These are phyloP conservation scores for Toxotes jaculatrix DNA, from an alignment of 2,113 vertebrate species.

Conservation along the genomic window DNA sequence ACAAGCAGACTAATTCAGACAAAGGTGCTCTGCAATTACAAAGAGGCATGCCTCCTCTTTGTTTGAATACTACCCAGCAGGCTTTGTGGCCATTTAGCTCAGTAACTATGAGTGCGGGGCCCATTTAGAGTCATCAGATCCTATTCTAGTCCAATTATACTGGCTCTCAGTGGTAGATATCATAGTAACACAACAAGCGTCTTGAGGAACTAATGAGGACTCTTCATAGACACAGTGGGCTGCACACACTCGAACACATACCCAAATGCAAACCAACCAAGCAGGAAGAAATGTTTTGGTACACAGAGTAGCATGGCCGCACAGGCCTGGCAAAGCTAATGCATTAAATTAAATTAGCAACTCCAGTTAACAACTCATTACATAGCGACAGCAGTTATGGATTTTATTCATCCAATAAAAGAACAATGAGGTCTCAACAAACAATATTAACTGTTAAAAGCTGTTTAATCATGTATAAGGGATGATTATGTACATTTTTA, in stretches of 20 bases:
- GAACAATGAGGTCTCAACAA: constrained; percentile 47
- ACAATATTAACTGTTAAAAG: constrained; percentile 47
- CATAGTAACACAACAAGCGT: constrained; percentile 62
- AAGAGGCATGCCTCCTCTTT: constrained; percentile 21
- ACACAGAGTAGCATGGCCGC: constrained; percentile 18
- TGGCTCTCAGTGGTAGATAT: constrained; percentile 49
- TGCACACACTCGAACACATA: constrained; percentile 7
- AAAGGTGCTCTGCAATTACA: constrained; percentile 36
- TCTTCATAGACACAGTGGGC: constrained; percentile 49
- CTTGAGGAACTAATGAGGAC: constrained; percentile 64
- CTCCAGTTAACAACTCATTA: constrained; percentile 62
- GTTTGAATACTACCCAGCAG: constrained; percentile 56
- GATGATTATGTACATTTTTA: constrained; percentile 35
- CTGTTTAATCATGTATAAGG: constrained; percentile 34
- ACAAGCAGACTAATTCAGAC: constrained; percentile 46
- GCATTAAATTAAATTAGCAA: constrained; percentile 60
- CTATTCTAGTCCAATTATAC: constrained; percentile 61
- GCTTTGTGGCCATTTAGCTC: constrained; percentile 56
- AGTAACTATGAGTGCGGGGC: constrained; percentile 42
- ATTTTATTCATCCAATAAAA: constrained; percentile 54
- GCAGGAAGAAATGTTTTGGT: constrained; percentile 29
- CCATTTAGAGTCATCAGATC: constrained; percentile 67
- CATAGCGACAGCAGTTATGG: constrained; percentile 35
- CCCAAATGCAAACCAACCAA: constrained; percentile 28
- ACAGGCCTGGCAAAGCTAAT: constrained; percentile 41